Conservation (phyloP, 1,140 invertebrate species). For the Steinernema feltiae region DNA sequence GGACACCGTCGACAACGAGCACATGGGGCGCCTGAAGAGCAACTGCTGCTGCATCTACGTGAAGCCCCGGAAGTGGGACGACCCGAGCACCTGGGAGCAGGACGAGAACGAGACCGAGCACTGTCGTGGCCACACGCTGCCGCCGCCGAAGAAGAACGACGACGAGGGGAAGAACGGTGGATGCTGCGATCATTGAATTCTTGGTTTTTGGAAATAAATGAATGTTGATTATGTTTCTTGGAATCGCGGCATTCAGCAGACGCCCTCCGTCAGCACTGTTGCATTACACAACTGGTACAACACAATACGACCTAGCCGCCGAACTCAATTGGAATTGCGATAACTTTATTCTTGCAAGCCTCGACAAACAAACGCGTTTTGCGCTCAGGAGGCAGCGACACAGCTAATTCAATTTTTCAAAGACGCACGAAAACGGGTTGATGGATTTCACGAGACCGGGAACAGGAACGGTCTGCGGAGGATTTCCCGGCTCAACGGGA, state of each 20-base stretch:
- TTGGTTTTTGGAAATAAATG: too few species aligned
- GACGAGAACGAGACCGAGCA: constrained; percentile 51
- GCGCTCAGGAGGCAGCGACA: background rate
- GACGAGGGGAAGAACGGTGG: background rate
- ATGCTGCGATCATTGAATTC: background rate
- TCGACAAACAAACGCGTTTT: too few species aligned
- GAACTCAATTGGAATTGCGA: too few species aligned
- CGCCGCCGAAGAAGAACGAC: constrained; percentile 12
- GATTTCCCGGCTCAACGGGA: background rate
- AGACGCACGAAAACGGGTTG: background rate
- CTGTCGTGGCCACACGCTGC: constrained; percentile 48
- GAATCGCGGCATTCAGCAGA: too few species aligned
- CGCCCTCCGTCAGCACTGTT: too few species aligned
- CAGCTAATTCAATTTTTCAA: background rate
- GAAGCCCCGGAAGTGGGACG: constrained; percentile 43
- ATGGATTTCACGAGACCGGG: background rate
- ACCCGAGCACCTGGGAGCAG: constrained; percentile 46
- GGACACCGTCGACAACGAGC: constrained; percentile 44
- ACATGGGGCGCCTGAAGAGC: constrained; percentile 45
- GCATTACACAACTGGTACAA: too few species aligned
- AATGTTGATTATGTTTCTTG: too few species aligned
- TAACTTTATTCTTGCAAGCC: too few species aligned
- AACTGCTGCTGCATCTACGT: constrained; percentile 53
- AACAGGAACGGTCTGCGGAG: background rate
- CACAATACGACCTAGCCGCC: too few species aligned